Evolutionary conservation across 2,113 vertebrate genomes (phyloP).

Genomic region (Epinephelus lanceolatus): DNA sequence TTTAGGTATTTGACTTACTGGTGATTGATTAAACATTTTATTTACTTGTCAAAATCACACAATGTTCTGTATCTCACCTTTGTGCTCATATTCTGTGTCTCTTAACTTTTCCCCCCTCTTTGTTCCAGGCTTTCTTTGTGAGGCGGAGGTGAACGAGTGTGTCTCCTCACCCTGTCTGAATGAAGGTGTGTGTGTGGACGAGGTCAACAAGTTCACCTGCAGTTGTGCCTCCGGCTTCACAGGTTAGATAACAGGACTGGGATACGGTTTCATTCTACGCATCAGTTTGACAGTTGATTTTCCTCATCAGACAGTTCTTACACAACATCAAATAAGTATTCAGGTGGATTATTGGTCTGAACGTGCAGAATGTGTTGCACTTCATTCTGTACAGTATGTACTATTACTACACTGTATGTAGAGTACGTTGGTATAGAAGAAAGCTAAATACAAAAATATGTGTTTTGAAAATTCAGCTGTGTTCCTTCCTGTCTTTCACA

Average conservation of each 20-base stretch:
- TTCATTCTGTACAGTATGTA: not conserved
- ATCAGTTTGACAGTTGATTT: not conserved
- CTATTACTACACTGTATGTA: not conserved
- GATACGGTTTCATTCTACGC: not conserved
- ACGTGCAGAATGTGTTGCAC: not conserved
- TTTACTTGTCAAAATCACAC: not conserved
- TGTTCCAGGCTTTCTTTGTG: constrained; percentile 88
- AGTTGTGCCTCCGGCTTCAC: constrained; percentile 88
- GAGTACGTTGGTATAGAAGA: not conserved
- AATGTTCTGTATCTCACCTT: not conserved
- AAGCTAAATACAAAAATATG: too few relatives aligned
- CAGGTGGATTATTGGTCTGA: not conserved
- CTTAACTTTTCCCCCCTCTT: not conserved
- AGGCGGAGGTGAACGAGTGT: constrained; percentile 94
- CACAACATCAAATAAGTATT: not conserved
- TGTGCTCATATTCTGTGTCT: not conserved
- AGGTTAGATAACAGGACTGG: constrained; percentile 80
- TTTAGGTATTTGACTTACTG: not conserved
- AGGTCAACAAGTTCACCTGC: constrained; percentile 89
- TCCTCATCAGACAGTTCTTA: not conserved
- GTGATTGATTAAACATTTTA: not conserved
- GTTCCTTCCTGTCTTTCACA: not conserved
- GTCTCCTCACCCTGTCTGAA: constrained; percentile 92
- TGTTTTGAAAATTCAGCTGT: not conserved
- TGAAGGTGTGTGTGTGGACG: constrained; percentile 90